Percentiles rank a stretch among this genome's conserved stretches.
phyloP scores from a whole-genome alignment of 1,140 invertebrate genomes.

The Tribolium madens region DNA sequence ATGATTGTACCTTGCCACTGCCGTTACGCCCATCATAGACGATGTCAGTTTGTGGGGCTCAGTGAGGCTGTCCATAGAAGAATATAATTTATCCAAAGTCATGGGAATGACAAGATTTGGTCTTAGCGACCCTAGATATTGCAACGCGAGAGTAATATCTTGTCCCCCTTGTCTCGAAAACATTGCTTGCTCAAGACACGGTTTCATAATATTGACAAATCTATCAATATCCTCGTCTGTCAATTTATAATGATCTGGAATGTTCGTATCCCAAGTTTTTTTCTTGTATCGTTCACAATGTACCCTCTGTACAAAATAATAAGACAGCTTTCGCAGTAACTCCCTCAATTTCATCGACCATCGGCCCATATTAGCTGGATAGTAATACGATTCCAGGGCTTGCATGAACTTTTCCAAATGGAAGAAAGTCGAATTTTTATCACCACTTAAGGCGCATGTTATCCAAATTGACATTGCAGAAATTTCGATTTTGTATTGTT shows the following conservation, averaged over 20 bases:
- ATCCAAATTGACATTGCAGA: conserved; percentile 77
- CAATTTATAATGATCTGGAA: conserved; percentile 78
- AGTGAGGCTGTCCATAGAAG: conserved; percentile 84
- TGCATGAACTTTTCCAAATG: conserved; percentile 86
- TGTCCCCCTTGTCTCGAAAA: conserved; percentile 79
- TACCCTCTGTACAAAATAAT: conserved; percentile 72
- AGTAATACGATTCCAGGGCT: conserved; percentile 88
- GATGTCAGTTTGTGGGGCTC: conserved; percentile 89
- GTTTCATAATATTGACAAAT: conserved; percentile 77
- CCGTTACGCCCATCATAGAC: conserved; percentile 81
- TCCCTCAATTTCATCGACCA: conserved; percentile 79
- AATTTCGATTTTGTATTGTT: conserved; percentile 70
- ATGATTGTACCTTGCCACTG: conserved; percentile 76
- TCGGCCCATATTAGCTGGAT: conserved; percentile 87
- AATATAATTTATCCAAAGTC: conserved; percentile 83
- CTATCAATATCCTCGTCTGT: conserved; percentile 85
- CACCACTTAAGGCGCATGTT: conserved; percentile 72
- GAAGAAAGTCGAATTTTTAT: conserved; percentile 73
- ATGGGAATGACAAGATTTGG: conserved; percentile 87
- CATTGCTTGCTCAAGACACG: conserved; percentile 72
- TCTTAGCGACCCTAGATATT: conserved; percentile 81
- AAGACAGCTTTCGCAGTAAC: conserved; percentile 72
- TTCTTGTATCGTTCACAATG: conserved; percentile 76
- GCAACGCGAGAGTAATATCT: conserved; percentile 77
- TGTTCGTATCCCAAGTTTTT: conserved; percentile 75